A percentile compares a stretch with the other conserved stretches of the same genome.
Evolutionary conservation across 2,113 vertebrate genomes (phyloP).

Genomic region (Calidris pugnax): DNA sequence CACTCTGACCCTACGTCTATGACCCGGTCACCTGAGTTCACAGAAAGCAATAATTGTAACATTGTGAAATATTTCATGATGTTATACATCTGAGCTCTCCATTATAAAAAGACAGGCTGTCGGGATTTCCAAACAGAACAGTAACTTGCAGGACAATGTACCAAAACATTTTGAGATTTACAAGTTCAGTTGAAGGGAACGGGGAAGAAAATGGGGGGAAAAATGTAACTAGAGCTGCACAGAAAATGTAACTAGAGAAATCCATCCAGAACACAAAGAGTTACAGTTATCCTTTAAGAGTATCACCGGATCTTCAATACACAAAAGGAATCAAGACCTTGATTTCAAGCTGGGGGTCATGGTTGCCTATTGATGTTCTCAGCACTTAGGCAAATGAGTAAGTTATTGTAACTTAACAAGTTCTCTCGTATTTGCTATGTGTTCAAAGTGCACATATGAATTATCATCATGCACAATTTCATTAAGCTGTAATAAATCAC

Average conservation of each 20-base stretch:
- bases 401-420: neutral
- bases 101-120: neutral
- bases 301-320: neutral
- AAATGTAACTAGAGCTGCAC: neutral
- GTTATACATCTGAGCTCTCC: neutral
- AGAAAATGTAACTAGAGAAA: neutral
- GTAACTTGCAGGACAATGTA: neutral
- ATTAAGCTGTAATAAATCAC: neutral
- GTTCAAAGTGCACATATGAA: neutral
- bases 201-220: neutral
- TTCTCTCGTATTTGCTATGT: neutral
- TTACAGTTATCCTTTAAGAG: neutral
- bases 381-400: neutral
- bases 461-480: neutral
- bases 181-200: neutral
- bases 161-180: neutral
- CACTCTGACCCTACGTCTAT: constrained; percentile 98
- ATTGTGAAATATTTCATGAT: neutral
- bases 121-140: neutral
- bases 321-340: neutral
- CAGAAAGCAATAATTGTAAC: neutral
- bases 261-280: neutral
- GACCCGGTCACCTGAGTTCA: constrained; percentile 89
- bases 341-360: neutral
- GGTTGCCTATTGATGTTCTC: neutral